These are phyloP conservation scores for Pseudochirops cupreus DNA, from an alignment of 2,797 vertebrate genomes.

Conservation along the genomic window DNA sequence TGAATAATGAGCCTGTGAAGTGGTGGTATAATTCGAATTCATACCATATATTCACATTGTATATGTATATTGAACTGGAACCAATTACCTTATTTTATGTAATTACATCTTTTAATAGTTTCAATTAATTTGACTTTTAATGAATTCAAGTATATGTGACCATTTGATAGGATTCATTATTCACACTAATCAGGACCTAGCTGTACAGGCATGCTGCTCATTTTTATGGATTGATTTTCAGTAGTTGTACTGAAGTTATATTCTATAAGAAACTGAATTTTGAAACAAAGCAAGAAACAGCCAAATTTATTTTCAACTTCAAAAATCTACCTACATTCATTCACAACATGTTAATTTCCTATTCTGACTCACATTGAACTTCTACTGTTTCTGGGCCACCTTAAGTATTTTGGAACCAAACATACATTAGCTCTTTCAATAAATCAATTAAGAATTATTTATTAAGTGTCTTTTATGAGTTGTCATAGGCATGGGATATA, in stretches of 20 bases:
- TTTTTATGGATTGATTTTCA: neutral
- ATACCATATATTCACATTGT: neutral
- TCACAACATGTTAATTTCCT: neutral
- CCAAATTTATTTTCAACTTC: neutral
- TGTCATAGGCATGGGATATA: neutral
- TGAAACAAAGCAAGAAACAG: neutral
- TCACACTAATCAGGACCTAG: neutral
- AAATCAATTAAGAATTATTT: neutral
- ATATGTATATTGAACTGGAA: neutral
- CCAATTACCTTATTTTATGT: neutral
- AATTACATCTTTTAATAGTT: neutral
- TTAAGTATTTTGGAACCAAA: neutral
- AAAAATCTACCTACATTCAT: neutral
- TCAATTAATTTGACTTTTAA: neutral
- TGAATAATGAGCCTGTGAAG: neutral
- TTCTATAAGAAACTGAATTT: neutral
- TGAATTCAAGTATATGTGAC: neutral
- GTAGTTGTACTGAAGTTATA: neutral
- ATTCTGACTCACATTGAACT: neutral
- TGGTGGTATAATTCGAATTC: neutral
- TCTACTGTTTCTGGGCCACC: neutral
- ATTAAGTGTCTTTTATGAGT: neutral
- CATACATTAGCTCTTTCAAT: neutral
- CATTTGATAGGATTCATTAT: neutral
- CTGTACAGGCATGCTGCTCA: neutral